A percentile compares a stretch with the other conserved stretches of the same genome.
These are phyloP conservation scores for Eupleurogrammus muticus DNA, from an alignment of 2,797 vertebrate species.

Conservation along the genomic window DNA sequence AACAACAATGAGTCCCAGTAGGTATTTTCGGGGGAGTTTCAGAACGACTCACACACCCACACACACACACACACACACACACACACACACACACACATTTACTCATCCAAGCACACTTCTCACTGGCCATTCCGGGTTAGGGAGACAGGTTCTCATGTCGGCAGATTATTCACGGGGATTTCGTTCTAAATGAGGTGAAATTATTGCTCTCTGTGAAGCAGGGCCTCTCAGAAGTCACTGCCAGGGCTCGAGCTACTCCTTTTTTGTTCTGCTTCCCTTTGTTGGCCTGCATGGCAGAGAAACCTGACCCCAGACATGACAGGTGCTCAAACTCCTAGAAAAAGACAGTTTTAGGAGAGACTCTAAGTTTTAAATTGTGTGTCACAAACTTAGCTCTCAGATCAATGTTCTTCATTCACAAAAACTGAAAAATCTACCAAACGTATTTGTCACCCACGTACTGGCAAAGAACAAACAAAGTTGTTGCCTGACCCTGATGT, in stretches of 20 bases:
- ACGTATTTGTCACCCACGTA: no score
- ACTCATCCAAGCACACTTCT: constrained; percentile 43
- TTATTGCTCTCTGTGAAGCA: constrained; percentile 65
- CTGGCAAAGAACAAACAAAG: no score
- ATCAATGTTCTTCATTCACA: background rate
- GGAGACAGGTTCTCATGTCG: constrained; percentile 59
- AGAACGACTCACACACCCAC: constrained; percentile 36
- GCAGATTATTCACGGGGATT: constrained; percentile 80
- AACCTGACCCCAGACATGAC: constrained; percentile 57
- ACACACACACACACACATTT: no score
- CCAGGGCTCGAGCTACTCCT: constrained; percentile 49
- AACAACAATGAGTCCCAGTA: background rate
- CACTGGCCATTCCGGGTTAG: constrained; percentile 37
- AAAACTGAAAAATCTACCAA: background rate
- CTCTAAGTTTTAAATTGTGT: constrained; percentile 29
- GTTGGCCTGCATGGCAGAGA: constrained; percentile 49
- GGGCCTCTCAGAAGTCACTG: constrained; percentile 61
- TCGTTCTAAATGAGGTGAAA: constrained; percentile 68
- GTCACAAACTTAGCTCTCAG: background rate
- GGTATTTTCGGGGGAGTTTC: constrained; percentile 3
- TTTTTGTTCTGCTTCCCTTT: constrained; percentile 64
- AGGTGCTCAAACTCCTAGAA: constrained; percentile 38
- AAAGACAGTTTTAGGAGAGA: constrained; percentile 43
- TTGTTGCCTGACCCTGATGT: no score
- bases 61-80: no score